Percentiles rank a stretch among this genome's conserved stretches.
Evolutionary conservation across 1,140 invertebrate species (phyloP).

Genomic region (Nasonia giraulti): DNA sequence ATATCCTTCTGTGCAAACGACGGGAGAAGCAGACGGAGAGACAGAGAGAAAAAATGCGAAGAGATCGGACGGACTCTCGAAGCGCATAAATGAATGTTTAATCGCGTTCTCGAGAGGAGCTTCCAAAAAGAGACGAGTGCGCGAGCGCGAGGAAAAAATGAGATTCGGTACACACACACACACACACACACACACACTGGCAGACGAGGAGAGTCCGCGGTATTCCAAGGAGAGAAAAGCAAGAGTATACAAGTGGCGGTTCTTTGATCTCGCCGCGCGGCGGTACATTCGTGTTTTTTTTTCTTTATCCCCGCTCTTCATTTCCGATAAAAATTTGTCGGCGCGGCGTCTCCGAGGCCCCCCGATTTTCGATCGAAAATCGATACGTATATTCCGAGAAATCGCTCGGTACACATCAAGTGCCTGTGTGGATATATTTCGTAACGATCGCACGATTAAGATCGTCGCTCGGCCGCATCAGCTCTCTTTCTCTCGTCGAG

Average conservation of each 20-base stretch:
- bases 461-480: background rate
- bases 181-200: background rate
- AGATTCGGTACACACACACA: background rate
- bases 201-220: too few relatives aligned
- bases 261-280: background rate
- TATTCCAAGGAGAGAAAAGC: conserved; percentile 1
- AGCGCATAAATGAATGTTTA: conserved; percentile 36
- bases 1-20: too few relatives aligned
- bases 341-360: background rate
- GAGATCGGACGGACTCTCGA: conserved; percentile 49
- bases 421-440: background rate
- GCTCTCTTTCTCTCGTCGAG: background rate
- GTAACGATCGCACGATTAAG: background rate
- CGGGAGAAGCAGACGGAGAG: background rate
- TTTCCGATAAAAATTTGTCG: conserved; percentile 28
- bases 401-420: too few relatives aligned
- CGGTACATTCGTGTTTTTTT: background rate
- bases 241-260: background rate
- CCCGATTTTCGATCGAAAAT: background rate
- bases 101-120: background rate
- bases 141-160: background rate
- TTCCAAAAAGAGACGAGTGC: background rate
- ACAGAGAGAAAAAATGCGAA: conserved; percentile 48
- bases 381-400: background rate
- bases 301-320: background rate